A percentile compares a stretch with the other conserved stretches of the same genome.
These are phyloP conservation scores for Protodeltote pygarga DNA, from an alignment of 2,888 invertebrate species.

Conservation along the genomic window DNA sequence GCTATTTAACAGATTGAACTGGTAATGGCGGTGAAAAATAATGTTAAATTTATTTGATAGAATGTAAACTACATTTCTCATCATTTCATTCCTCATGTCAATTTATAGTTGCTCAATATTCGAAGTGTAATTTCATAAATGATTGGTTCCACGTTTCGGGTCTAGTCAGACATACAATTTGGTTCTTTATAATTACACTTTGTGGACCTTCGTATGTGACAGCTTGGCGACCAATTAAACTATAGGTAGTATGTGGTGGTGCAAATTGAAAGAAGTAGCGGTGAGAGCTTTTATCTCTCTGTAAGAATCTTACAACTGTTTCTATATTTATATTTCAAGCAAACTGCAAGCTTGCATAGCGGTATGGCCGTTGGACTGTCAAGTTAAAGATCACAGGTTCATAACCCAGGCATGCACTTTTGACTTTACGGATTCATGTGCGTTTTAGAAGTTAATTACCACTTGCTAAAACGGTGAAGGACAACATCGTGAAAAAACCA, in stretches of 20 bases:
- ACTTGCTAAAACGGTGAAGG: no score
- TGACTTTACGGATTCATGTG: no score
- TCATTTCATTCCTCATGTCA: slow-evolving; percentile 4
- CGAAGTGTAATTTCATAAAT: slow-evolving; percentile 40
- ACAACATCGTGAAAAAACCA: no score
- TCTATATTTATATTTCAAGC: background rate
- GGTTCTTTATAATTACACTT: slow-evolving; percentile 54
- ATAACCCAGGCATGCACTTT: no score
- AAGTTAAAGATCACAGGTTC: no score
- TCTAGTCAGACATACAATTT: slow-evolving; percentile 38
- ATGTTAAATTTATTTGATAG: background rate
- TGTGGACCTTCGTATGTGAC: slow-evolving; percentile 58
- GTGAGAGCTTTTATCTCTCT: background rate
- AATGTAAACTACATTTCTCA: slow-evolving; percentile 4
- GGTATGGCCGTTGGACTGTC: no score
- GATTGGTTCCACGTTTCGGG: slow-evolving; percentile 13
- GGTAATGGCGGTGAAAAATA: no score
- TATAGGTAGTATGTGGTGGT: slow-evolving; percentile 35
- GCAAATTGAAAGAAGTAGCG: slow-evolving; percentile 33
- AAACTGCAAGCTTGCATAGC: no score
- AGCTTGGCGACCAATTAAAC: slow-evolving; percentile 59
- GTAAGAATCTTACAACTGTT: background rate
- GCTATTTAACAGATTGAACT: no score
- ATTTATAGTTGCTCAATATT: slow-evolving; percentile 38
- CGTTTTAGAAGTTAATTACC: no score